Evolutionary conservation across 1,140 invertebrate species (phyloP).

Genomic region (Bombyx mandarina): DNA sequence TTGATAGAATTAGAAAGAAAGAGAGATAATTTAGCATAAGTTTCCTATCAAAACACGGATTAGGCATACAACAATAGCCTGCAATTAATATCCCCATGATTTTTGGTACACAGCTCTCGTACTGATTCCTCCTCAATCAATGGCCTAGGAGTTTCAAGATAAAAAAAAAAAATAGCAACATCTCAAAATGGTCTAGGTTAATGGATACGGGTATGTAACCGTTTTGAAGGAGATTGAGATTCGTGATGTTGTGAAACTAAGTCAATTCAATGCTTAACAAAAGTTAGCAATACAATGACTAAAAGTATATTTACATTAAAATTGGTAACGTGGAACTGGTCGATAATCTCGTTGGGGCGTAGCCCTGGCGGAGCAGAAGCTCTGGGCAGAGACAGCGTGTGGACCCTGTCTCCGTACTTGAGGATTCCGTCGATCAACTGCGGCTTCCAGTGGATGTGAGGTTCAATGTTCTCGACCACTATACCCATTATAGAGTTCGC

Average conservation of each 20-base stretch:
- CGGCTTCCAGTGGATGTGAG: constrained; percentile 49
- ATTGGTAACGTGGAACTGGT: constrained; percentile 54
- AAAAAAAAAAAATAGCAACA: too few relatives aligned
- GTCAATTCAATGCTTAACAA: background rate
- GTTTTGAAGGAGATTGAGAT: background rate
- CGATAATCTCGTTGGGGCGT: constrained; percentile 28
- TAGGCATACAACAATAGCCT: too few relatives aligned
- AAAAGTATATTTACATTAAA: constrained; percentile 45
- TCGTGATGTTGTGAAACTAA: background rate
- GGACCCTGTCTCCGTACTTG: constrained; percentile 68
- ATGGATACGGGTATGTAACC: background rate
- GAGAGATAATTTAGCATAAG: too few relatives aligned
- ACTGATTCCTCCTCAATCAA: too few relatives aligned
- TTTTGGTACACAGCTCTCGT: background rate
- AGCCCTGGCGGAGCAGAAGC: constrained; percentile 31
- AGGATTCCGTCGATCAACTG: constrained; percentile 61
- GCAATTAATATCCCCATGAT: background rate
- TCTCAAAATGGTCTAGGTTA: background rate
- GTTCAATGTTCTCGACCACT: constrained; percentile 53
- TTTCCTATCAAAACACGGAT: too few relatives aligned
- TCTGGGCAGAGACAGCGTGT: constrained; percentile 48
- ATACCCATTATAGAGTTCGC: constrained; percentile 54
- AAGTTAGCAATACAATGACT: background rate
- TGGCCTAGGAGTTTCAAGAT: too few relatives aligned
- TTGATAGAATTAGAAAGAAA: too few relatives aligned